Evolutionary conservation across 2,113 vertebrate species (phyloP).

Genomic region (Henicopernis longicauda): DNA sequence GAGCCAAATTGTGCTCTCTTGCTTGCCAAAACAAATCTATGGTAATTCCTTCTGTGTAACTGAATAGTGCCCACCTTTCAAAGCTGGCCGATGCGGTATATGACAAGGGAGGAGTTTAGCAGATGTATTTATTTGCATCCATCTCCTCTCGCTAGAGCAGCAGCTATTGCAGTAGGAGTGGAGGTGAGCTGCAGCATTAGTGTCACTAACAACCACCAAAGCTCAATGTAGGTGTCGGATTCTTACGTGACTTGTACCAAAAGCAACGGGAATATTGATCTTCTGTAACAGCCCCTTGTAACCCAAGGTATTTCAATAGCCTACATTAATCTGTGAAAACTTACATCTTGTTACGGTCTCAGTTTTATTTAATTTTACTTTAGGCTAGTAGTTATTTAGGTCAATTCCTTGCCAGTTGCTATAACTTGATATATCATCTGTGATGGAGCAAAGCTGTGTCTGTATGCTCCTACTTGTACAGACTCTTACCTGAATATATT

Average conservation of each 20-base stretch:
- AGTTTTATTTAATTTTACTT: slow-evolving; percentile 38
- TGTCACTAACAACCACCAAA: neutral
- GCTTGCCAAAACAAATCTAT: neutral
- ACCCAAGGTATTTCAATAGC: neutral
- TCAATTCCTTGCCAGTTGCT: neutral
- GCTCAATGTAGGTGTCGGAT: neutral
- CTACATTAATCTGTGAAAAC: neutral
- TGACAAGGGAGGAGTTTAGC: neutral
- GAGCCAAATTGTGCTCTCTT: neutral
- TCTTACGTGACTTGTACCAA: neutral
- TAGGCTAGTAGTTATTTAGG: neutral
- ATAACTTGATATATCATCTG: neutral
- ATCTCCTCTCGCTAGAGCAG: accelerated
- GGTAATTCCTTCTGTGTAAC: neutral
- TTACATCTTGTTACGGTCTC: neutral
- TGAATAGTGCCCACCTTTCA: neutral
- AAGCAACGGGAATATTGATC: neutral
- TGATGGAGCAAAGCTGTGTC: neutral
- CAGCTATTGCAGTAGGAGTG: neutral
- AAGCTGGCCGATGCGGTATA: neutral
- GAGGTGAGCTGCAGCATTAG: neutral
- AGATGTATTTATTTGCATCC: neutral
- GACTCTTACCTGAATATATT: neutral
- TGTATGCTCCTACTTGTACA: neutral
- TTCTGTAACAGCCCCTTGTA: neutral